Evolutionary conservation across 2,888 invertebrate species (phyloP).

Genomic region (Coelogynopora nodosa): DNA sequence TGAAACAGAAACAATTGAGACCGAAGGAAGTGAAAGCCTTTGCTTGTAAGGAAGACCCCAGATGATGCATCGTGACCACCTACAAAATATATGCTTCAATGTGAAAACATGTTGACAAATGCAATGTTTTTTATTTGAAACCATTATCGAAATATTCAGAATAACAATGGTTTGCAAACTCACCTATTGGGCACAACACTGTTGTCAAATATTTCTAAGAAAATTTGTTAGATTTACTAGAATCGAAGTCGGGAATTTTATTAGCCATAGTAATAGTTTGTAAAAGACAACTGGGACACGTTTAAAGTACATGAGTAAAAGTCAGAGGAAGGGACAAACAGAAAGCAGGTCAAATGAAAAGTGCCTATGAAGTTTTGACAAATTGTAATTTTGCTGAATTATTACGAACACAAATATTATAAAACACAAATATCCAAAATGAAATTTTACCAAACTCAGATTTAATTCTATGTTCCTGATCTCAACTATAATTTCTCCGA

Average conservation of each 20-base stretch:
- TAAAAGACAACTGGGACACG: neutral
- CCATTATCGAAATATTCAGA: neutral
- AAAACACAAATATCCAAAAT: neutral
- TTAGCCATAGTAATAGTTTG: neutral
- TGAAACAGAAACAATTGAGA: neutral
- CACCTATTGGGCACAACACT: neutral
- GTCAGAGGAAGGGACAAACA: neutral
- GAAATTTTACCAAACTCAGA: slow-evolving; percentile 11
- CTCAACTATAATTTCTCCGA: neutral
- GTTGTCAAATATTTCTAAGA: neutral
- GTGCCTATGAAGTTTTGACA: too few species aligned
- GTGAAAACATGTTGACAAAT: neutral
- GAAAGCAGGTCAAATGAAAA: too few species aligned
- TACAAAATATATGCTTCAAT: neutral
- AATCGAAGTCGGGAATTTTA: neutral
- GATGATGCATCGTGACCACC: neutral
- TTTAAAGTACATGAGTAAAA: neutral
- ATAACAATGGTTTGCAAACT: neutral
- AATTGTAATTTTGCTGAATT: too few species aligned
- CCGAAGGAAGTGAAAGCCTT: neutral
- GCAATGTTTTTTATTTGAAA: neutral
- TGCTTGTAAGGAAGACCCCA: neutral
- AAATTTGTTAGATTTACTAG: neutral
- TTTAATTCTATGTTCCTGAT: slow-evolving; percentile 12
- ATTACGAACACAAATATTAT: neutral